Percentiles rank a stretch among this genome's conserved stretches.
Evolutionary conservation across 2,888 invertebrate species (phyloP).

Genomic region (Oeneis ivallda): DNA sequence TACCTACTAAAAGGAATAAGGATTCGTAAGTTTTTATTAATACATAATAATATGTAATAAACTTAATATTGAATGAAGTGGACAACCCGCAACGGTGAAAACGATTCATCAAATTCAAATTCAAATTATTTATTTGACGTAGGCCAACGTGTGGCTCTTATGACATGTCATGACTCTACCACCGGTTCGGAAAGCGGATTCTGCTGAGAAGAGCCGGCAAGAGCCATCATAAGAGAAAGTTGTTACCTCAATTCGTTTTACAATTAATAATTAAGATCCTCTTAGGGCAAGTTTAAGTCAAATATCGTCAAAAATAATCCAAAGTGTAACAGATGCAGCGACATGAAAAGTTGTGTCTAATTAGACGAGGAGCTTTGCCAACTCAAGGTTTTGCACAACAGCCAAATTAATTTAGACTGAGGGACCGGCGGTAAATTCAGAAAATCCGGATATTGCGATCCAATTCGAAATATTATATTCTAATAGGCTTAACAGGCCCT

Average conservation of each 20-base stretch:
- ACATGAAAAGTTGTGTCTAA: conserved; percentile 53
- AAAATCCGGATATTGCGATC: conserved; percentile 42
- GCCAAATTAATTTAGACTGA: conserved; percentile 68
- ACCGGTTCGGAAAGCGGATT: no score
- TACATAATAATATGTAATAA: no score
- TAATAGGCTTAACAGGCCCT: conserved; percentile 5
- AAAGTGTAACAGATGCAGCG: conserved; percentile 32
- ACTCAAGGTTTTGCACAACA: conserved; percentile 64
- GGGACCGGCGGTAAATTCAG: conserved; percentile 59
- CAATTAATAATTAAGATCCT: not conserved
- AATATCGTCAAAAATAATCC: conserved; percentile 9
- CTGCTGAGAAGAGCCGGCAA: no score
- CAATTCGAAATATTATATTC: conserved; percentile 30
- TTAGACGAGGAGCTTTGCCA: conserved; percentile 58
- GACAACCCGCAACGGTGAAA: no score
- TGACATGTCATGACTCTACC: no score
- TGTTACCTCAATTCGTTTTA: not conserved
- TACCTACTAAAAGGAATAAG: no score
- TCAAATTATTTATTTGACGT: no score
- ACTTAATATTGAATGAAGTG: no score
- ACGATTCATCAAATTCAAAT: no score
- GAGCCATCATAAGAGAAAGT: not conserved
- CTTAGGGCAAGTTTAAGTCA: not conserved
- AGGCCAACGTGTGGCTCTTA: no score
- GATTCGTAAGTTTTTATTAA: no score